A percentile compares a stretch with the other conserved stretches of the same genome.
phyloP scores from a whole-genome alignment of 2,888 invertebrate genomes.

The Empis stercorea region DNA sequence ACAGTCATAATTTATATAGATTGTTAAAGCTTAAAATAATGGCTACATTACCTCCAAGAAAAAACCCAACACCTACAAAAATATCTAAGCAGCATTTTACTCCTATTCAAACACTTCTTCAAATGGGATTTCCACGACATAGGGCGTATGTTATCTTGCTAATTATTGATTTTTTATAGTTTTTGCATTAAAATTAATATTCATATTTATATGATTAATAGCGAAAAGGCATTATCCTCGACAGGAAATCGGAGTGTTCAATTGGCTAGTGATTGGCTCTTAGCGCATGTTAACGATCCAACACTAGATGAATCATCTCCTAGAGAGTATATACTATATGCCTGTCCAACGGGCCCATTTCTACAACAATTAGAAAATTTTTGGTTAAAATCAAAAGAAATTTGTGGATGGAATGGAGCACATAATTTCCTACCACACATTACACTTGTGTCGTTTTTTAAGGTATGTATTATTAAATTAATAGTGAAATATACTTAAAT shows the following conservation, averaged over 20 bases:
- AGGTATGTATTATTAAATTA: conserved; percentile 40
- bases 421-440: conserved; percentile 85
- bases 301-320: conserved; percentile 62
- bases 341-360: conserved; percentile 62
- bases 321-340: conserved; percentile 77
- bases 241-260: conserved; percentile 81
- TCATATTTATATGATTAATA: no score
- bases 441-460: conserved; percentile 79
- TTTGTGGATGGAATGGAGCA: conserved; percentile 78
- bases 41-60: conserved; percentile 66
- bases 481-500: conserved; percentile 4
- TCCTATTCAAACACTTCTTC: conserved; percentile 68
- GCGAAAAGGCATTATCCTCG: conserved; percentile 79
- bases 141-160: conserved; percentile 58
- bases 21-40: no score
- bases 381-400: conserved; percentile 60
- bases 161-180: conserved; percentile 1
- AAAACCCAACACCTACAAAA: conserved; percentile 58
- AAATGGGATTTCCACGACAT: conserved; percentile 80
- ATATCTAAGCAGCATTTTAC: conserved; percentile 59
- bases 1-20: no score
- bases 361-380: conserved; percentile 56
- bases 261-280: conserved; percentile 79
- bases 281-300: conserved; percentile 79
- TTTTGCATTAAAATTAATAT: not conserved